Conservation (phyloP, 2,888 invertebrate species). For the Bombyx huttoni region DNA sequence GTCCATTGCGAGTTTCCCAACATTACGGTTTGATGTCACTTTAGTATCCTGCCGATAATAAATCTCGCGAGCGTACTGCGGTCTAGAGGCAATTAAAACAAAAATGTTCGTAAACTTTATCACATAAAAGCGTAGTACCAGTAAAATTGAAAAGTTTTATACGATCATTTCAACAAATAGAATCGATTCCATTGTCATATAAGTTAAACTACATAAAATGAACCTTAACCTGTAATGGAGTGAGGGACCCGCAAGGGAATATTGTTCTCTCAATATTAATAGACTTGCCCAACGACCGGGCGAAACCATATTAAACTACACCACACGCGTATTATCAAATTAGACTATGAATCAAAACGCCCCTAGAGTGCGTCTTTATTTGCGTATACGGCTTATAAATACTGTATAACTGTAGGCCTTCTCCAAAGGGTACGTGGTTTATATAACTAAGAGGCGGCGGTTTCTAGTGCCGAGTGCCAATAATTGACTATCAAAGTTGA, state of each 20-base stretch:
- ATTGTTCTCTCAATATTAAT: conserved; percentile 9
- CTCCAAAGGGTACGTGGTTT: conserved; percentile 33
- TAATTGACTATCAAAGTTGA: conserved; percentile 70
- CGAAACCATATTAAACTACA: conserved; percentile 21
- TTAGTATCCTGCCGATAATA: conserved; percentile 43
- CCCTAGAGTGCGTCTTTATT: conserved; percentile 27
- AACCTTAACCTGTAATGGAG: neutral
- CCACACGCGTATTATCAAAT: conserved; percentile 27
- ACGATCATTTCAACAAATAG: neutral
- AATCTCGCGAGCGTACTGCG: conserved; percentile 27
- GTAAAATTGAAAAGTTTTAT: neutral
- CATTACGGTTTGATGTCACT: conserved; percentile 43
- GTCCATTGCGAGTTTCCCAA: conserved; percentile 44
- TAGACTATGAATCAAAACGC: conserved; percentile 29
- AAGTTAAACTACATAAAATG: neutral
- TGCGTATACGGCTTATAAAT: conserved; percentile 40
- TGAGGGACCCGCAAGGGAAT: neutral
- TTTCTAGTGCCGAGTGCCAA: conserved; percentile 57
- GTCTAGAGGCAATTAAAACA: conserved; percentile 27
- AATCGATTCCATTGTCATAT: neutral
- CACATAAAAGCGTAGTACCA: conserved; percentile 10
- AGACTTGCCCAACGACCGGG: conserved; percentile 11
- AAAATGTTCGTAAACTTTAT: conserved; percentile 24
- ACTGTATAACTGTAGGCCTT: conserved; percentile 38
- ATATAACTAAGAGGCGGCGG: conserved; percentile 50